phyloP scores from a whole-genome alignment of 2,113 vertebrate genomes.

The Azemiops feae region DNA sequence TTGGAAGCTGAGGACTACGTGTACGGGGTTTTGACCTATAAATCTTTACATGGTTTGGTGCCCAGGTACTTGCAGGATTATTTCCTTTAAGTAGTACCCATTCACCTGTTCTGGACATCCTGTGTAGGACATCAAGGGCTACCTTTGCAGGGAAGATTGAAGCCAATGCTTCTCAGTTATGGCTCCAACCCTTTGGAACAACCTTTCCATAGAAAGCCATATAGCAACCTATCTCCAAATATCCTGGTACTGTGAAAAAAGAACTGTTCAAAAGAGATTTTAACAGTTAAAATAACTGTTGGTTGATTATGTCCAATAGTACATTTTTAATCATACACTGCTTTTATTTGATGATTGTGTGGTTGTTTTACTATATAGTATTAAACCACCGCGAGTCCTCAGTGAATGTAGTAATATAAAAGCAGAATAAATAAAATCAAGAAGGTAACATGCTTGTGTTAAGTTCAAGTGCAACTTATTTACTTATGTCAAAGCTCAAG shows the following conservation, averaged over 20 bases:
- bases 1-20: background rate
- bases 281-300: background rate
- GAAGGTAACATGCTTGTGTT: background rate
- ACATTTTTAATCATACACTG: background rate
- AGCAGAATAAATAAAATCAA: background rate
- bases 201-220: background rate
- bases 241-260: background rate
- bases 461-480: background rate
- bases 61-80: background rate
- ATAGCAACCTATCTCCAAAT: background rate
- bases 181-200: background rate
- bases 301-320: background rate
- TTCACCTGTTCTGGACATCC: background rate
- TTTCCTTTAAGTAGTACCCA: background rate
- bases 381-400: background rate
- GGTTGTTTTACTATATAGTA: background rate
- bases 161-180: background rate
- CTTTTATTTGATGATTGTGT: background rate
- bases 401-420: background rate
- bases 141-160: background rate
- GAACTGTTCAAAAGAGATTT: background rate
- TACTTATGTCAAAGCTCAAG: background rate
- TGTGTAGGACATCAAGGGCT: background rate
- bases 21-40: background rate
- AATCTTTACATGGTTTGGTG: background rate